phyloP scores from a whole-genome alignment of 2,113 vertebrate genomes.

The Pelecanoides urinatrix region DNA sequence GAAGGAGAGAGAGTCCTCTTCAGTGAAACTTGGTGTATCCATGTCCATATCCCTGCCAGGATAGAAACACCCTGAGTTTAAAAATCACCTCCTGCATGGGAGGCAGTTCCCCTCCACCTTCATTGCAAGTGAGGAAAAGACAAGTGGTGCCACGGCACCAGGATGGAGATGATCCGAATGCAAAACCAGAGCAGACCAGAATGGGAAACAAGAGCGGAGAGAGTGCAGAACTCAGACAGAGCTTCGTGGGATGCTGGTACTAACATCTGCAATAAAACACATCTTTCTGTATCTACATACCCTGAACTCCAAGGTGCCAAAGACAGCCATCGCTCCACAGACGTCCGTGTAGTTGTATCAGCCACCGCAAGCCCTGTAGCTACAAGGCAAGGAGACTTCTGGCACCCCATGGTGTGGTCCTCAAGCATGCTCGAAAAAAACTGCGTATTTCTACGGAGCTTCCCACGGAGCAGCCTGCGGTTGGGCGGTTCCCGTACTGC shows the following conservation, averaged over 20 bases:
- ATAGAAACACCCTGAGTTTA: not conserved
- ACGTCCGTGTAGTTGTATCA: not conserved
- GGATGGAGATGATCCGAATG: not conserved
- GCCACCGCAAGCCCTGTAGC: not conserved
- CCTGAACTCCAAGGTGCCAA: not conserved
- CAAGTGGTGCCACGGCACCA: not conserved
- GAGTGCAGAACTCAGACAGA: not conserved
- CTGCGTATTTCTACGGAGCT: not conserved
- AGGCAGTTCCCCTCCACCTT: not conserved
- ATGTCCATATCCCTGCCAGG: not conserved
- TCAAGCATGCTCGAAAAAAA: not conserved
- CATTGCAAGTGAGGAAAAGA: not conserved
- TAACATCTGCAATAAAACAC: not conserved
- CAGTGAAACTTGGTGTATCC: not conserved
- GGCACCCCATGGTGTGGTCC: not conserved
- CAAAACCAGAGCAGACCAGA: not conserved
- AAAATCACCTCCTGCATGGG: not conserved
- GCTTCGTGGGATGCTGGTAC: not conserved
- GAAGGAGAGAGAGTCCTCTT: not conserved
- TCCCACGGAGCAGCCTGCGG: not conserved
- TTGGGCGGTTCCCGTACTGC: fast-evolving
- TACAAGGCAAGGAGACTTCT: not conserved
- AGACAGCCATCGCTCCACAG: fast-evolving
- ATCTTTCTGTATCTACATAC: not conserved
- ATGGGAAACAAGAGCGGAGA: not conserved